Conservation (phyloP, 2,113 vertebrate genomes). For the Anoura caudifer region DNA sequence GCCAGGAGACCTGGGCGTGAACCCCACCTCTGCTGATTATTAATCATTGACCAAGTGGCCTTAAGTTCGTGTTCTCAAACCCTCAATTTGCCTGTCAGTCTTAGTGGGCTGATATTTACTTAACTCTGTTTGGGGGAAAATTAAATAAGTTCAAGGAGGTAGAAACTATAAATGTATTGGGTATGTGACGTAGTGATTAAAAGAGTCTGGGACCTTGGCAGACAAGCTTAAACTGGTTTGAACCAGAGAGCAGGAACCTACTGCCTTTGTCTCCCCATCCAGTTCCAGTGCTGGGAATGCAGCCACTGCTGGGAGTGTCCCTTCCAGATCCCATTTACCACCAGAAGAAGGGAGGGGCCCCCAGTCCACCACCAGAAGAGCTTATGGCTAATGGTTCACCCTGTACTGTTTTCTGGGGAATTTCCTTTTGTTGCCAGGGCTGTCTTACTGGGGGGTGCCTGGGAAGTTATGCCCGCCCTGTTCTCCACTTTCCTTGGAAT, state of each 20-base stretch:
- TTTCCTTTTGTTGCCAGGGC: background rate
- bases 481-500: background rate
- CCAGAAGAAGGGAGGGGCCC: accelerated
- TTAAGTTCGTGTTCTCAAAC: background rate
- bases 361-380: background rate
- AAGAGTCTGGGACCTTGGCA: background rate
- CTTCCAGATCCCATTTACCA: background rate
- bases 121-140: background rate
- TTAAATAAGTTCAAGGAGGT: background rate
- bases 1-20: background rate
- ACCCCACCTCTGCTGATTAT: too few species aligned
- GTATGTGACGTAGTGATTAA: background rate
- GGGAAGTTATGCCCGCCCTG: background rate
- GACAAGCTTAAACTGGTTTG: background rate
- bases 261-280: background rate
- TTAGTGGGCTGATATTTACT: background rate
- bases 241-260: accelerated
- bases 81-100: background rate
- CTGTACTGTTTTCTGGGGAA: background rate
- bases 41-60: too few species aligned
- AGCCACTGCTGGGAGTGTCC: too few species aligned
- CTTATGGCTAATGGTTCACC: background rate
- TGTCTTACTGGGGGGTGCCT: background rate
- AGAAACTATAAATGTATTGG: background rate
- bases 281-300: accelerated